A percentile compares a stretch with the other conserved stretches of the same genome.
Conservation (phyloP, 2,113 vertebrate species). For the Pelobates fuscus region DNA sequence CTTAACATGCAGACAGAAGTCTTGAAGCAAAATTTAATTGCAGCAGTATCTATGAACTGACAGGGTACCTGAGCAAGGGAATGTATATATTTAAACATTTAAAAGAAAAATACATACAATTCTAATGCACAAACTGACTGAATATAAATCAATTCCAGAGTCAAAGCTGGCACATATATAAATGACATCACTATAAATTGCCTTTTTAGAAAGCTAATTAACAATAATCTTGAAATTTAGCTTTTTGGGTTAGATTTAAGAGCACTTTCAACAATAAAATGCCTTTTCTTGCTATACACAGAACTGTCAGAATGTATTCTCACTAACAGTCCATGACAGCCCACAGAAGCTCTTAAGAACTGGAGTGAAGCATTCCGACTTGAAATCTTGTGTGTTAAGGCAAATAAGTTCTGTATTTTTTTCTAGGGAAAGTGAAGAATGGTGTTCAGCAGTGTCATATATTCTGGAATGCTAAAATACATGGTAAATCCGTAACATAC, state of each 20-base stretch:
- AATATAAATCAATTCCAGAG: slow-evolving; percentile 43
- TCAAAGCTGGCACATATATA: slow-evolving; percentile 24
- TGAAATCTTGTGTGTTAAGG: slow-evolving; percentile 57
- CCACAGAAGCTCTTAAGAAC: slow-evolving; percentile 59
- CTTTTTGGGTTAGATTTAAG: slow-evolving; percentile 47
- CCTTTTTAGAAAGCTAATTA: slow-evolving; percentile 36
- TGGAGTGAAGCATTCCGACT: no score
- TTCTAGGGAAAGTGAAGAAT: slow-evolving; percentile 55
- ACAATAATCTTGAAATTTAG: slow-evolving; percentile 37
- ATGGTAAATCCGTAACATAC: no score
- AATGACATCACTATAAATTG: slow-evolving; percentile 54
- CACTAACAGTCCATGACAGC: slow-evolving; percentile 55
- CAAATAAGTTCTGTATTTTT: slow-evolving; percentile 58
- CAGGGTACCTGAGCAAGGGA: no score
- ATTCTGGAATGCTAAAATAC: slow-evolving; percentile 51
- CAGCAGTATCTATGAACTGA: no score
- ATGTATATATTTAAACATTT: no score
- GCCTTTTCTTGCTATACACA: slow-evolving; percentile 59
- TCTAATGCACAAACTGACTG: background rate
- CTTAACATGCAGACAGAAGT: no score
- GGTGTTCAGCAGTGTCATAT: slow-evolving; percentile 45
- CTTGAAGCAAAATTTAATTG: no score
- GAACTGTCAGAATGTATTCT: slow-evolving; percentile 60
- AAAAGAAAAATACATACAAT: no score
- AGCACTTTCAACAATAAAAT: slow-evolving; percentile 61